These are phyloP conservation scores for Notodonta ziczac DNA, from an alignment of 2,888 invertebrate species.

Conservation along the genomic window DNA sequence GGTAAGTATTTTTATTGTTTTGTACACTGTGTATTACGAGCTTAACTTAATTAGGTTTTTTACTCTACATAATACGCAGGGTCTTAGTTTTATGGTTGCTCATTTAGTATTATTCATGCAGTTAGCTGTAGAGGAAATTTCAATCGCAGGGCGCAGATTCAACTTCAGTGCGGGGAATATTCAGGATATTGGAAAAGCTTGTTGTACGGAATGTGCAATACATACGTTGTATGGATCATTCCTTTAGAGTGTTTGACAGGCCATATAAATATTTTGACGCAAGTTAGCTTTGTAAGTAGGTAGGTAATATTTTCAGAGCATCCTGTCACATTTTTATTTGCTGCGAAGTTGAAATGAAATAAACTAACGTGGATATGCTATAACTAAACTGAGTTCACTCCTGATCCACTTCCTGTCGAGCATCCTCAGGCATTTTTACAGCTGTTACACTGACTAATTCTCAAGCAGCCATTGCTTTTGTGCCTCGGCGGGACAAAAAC, in stretches of 20 bases:
- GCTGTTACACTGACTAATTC: conserved; percentile 48
- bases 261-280: no score
- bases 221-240: no score
- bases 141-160: neutral
- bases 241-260: no score
- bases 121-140: neutral
- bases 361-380: conserved; percentile 20
- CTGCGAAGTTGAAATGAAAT: conserved; percentile 5
- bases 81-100: neutral
- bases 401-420: conserved; percentile 26
- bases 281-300: no score
- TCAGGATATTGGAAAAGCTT: no score
- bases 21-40: neutral
- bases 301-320: no score
- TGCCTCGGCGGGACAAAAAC: conserved; percentile 51
- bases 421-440: conserved; percentile 33
- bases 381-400: conserved; percentile 31
- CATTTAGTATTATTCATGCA: neutral
- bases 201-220: no score
- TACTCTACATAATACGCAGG: neutral
- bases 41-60: neutral
- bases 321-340: neutral
- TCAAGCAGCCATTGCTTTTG: conserved; percentile 44
- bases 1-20: conserved; percentile 2
- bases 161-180: no score